Conservation (phyloP, 2,888 invertebrate genomes). For the Toxonevra muliebris region DNA sequence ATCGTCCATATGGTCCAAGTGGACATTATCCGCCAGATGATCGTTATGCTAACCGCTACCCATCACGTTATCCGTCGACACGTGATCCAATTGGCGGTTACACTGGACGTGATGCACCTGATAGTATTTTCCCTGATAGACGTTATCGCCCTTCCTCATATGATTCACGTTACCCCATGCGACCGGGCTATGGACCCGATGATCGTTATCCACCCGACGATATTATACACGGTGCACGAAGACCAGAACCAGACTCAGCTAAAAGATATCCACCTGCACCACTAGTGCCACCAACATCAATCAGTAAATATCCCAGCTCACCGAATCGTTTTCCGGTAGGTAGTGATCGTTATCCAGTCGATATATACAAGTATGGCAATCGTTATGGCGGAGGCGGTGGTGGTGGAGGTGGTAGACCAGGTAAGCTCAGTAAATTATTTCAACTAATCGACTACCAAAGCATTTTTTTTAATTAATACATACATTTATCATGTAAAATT, state of each 20-base stretch:
- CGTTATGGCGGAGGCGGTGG: slow-evolving; percentile 66
- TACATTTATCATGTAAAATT: neutral
- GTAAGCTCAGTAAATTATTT: slow-evolving; percentile 45
- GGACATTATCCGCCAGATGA: slow-evolving; percentile 55
- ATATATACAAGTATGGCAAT: slow-evolving; percentile 67
- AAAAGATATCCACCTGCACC: slow-evolving; percentile 67
- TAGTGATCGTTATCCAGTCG: slow-evolving; percentile 65
- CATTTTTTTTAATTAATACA: neutral
- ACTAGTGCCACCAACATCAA: slow-evolving; percentile 61
- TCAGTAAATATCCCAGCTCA: slow-evolving; percentile 67
- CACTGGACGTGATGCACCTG: slow-evolving; percentile 59
- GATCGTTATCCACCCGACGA: slow-evolving; percentile 58
- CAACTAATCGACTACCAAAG: slow-evolving; percentile 19
- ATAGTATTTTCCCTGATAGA: slow-evolving; percentile 65
- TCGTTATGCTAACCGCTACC: slow-evolving; percentile 55
- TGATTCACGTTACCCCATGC: slow-evolving; percentile 63
- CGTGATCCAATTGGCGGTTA: slow-evolving; percentile 55
- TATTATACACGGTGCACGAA: slow-evolving; percentile 55
- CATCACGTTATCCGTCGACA: slow-evolving; percentile 45
- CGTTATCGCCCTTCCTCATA: slow-evolving; percentile 63
- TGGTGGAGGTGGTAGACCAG: slow-evolving; percentile 62
- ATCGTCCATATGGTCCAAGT: slow-evolving; percentile 54
- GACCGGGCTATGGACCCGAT: slow-evolving; percentile 47
- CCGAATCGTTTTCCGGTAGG: slow-evolving; percentile 69
- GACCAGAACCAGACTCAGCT: slow-evolving; percentile 66